These are phyloP conservation scores for Sarcophaga bullata DNA, from an alignment of 1,140 invertebrate genomes.

Conservation along the genomic window DNA sequence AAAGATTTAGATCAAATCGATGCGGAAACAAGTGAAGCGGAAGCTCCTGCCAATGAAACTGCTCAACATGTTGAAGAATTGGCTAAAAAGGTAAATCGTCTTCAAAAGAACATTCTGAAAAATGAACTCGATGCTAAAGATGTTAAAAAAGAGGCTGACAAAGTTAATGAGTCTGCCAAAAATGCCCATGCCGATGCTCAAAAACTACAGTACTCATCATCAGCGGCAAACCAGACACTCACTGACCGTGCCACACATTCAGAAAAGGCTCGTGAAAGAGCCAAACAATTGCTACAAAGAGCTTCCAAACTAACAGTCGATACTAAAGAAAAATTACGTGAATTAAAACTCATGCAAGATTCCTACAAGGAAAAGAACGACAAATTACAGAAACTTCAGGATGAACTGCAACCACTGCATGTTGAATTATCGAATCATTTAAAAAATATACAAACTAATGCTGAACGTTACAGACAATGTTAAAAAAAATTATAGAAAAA, in stretches of 20 bases:
- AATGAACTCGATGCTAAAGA: conserved; percentile 75
- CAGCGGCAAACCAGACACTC: conserved; percentile 70
- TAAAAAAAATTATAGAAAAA: background rate
- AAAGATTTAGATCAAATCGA: conserved; percentile 75
- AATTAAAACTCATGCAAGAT: conserved; percentile 67
- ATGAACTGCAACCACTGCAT: conserved; percentile 67
- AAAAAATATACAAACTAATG: conserved; percentile 68
- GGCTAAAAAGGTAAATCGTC: conserved; percentile 73
- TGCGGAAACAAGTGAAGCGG: conserved; percentile 78
- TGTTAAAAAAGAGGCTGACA: conserved; percentile 69
- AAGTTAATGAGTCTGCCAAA: conserved; percentile 68
- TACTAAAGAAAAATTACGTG: conserved; percentile 78
- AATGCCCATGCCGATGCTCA: conserved; percentile 57
- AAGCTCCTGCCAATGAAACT: conserved; percentile 78
- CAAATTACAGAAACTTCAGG: conserved; percentile 66
- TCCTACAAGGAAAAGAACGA: conserved; percentile 68
- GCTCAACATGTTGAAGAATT: conserved; percentile 75
- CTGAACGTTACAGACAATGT: conserved; percentile 68
- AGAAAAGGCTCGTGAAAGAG: conserved; percentile 75
- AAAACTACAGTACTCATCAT: conserved; percentile 57
- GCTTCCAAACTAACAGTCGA: conserved; percentile 81
- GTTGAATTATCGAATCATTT: conserved; percentile 68
- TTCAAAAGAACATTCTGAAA: conserved; percentile 80
- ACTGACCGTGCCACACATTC: conserved; percentile 73
- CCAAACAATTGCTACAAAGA: conserved; percentile 76